Percentiles rank a stretch among this genome's conserved stretches.
phyloP scores from a whole-genome alignment of 2,888 invertebrate genomes.

The Euplexia lucipara region DNA sequence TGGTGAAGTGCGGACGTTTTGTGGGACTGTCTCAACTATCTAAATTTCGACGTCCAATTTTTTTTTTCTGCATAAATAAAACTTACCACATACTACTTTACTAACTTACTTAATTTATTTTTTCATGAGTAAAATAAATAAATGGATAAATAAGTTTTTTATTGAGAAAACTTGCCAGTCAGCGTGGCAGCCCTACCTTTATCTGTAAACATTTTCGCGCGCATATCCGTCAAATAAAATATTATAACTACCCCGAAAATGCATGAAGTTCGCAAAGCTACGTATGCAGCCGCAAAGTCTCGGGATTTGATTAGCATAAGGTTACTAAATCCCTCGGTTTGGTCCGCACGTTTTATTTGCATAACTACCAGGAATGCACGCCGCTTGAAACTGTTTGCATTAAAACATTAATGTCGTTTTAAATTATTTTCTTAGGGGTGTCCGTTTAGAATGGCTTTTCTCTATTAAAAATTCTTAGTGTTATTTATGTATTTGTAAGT shows the following conservation, averaged over 20 bases:
- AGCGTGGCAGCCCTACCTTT: conserved; percentile 23
- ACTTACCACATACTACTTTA: no score
- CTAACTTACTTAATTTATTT: no score
- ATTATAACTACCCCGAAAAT: conserved; percentile 44
- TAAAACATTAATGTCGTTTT: conserved; percentile 66
- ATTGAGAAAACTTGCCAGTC: neutral
- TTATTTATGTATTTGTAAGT: neutral
- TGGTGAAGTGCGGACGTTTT: no score
- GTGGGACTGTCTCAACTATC: no score
- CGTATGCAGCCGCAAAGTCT: conserved; percentile 60
- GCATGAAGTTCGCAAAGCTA: conserved; percentile 46
- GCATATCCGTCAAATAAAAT: conserved; percentile 8
- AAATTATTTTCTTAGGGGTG: conserved; percentile 59
- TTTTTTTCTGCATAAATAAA: no score
- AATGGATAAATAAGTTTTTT: no score
- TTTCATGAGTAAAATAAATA: no score
- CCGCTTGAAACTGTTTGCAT: conserved; percentile 64
- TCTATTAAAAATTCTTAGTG: conserved; percentile 25
- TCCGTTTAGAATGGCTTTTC: conserved; percentile 14
- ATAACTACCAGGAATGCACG: conserved; percentile 69
- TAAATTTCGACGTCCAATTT: no score
- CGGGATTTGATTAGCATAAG: conserved; percentile 75
- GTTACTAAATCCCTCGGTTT: conserved; percentile 72
- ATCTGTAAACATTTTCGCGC: conserved; percentile 19
- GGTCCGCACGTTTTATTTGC: conserved; percentile 75